phyloP scores from a whole-genome alignment of 1,140 invertebrate species.

The Pseudobourletiella spinata region DNA sequence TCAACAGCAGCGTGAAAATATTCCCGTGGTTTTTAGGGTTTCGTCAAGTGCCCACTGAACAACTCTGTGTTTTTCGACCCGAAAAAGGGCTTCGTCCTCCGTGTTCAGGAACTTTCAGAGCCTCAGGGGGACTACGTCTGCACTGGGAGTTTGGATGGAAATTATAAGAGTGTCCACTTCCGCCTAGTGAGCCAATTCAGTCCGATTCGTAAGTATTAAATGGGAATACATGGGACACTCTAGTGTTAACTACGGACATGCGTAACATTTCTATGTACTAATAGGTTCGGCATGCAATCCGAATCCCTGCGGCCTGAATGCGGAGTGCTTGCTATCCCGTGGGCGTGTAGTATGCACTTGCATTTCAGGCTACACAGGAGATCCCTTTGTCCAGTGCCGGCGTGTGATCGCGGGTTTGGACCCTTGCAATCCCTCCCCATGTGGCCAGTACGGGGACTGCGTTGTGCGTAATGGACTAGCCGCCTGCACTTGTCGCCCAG shows the following conservation, averaged over 20 bases:
- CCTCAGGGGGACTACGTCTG: neutral
- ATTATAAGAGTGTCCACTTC: neutral
- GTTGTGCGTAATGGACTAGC: slow-evolving; percentile 50
- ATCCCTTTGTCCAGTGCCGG: slow-evolving; percentile 60
- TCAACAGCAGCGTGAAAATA: too few species aligned
- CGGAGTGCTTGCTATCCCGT: slow-evolving; percentile 48
- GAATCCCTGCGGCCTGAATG: slow-evolving; percentile 63
- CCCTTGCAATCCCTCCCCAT: slow-evolving; percentile 34
- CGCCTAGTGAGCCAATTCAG: neutral
- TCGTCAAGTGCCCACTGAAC: neutral
- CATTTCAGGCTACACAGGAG: slow-evolving; percentile 54
- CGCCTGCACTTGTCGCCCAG: slow-evolving; percentile 64
- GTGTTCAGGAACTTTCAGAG: neutral
- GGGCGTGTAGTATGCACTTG: slow-evolving; percentile 62
- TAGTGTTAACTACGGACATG: too few species aligned
- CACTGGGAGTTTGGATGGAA: neutral
- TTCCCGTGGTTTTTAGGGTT: neutral
- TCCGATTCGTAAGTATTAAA: too few species aligned
- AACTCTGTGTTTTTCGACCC: neutral
- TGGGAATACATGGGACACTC: too few species aligned
- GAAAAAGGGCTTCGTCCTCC: neutral
- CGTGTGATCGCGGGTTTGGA: neutral
- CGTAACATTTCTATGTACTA: too few species aligned
- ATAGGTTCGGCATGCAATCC: slow-evolving; percentile 66
- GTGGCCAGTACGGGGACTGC: slow-evolving; percentile 61